phyloP scores from a whole-genome alignment of 2,888 invertebrate species.

The Vesta saturnalis region DNA sequence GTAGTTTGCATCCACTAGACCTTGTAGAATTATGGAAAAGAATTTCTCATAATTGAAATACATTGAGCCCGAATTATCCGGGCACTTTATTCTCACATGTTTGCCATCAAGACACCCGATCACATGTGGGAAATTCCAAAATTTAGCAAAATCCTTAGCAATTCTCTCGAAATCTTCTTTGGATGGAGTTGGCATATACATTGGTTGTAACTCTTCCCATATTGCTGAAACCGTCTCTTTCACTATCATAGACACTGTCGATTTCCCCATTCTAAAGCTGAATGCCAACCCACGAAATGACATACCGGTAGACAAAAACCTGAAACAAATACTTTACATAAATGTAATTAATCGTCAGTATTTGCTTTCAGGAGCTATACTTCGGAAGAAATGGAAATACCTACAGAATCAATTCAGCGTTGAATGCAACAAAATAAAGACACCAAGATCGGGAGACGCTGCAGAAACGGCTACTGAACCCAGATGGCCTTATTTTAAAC shows the following conservation, averaged over 20 bases:
- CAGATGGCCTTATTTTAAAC: neutral
- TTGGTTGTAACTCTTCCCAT: neutral
- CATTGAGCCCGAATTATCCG: too few relatives aligned
- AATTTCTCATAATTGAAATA: too few relatives aligned
- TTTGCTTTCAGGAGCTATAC: neutral
- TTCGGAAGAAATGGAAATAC: conserved; percentile 7
- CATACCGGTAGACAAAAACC: neutral
- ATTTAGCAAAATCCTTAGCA: neutral
- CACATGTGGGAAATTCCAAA: neutral
- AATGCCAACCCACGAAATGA: neutral
- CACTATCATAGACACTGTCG: neutral
- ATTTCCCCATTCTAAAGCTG: neutral
- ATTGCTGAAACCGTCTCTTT: neutral
- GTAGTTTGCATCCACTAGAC: too few relatives aligned
- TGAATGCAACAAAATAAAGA: neutral
- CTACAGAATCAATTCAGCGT: neutral
- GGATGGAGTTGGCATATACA: neutral
- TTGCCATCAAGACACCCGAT: neutral
- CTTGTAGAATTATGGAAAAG: too few relatives aligned
- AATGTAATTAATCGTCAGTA: neutral
- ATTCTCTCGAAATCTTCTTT: neutral
- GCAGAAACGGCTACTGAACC: neutral
- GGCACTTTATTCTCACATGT: neutral
- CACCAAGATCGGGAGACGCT: neutral
- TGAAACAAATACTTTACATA: neutral